Conservation (phyloP, 2,113 vertebrate species). For the cat (Felis catus) region DNA sequence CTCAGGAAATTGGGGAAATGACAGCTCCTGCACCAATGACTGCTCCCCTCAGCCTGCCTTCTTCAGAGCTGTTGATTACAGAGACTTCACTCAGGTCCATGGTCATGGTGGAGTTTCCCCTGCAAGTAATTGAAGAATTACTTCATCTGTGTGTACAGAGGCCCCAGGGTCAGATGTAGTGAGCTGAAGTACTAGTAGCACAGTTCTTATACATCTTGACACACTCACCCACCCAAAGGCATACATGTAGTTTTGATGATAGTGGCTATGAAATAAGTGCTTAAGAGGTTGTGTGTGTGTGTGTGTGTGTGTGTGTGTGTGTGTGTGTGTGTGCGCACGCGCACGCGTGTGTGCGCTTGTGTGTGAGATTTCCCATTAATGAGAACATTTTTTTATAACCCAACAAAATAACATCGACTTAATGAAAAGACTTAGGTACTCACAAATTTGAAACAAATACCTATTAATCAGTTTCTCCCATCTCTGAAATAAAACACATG, state of each 20-base stretch:
- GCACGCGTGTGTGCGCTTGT: not conserved
- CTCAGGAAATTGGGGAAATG: constrained; percentile 39
- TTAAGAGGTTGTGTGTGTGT: not conserved
- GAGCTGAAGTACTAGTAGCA: not conserved
- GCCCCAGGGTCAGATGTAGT: not conserved
- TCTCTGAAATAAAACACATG: not conserved
- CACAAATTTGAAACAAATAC: not conserved
- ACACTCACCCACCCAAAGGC: not conserved
- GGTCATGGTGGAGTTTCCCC: not conserved
- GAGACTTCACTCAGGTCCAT: not conserved
- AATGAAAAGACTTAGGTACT: not conserved
- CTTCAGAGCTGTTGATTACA: not conserved
- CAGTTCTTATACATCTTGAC: not conserved
- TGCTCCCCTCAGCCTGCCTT: not conserved
- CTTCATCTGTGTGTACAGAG: not conserved
- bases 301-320: rapidly evolving
- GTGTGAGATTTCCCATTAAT: not conserved
- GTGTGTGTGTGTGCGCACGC: rapidly evolving
- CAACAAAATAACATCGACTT: not conserved
- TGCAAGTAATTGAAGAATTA: not conserved
- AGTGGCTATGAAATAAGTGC: not conserved
- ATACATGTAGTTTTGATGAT: not conserved
- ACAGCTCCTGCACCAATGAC: not conserved
- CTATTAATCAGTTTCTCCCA: not conserved
- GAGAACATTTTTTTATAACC: not conserved